Evolutionary conservation across 2,113 vertebrate species (phyloP), one percentile per base, ranked within the genome.

Genomic region (Nymphicus hollandicus): DNA sequence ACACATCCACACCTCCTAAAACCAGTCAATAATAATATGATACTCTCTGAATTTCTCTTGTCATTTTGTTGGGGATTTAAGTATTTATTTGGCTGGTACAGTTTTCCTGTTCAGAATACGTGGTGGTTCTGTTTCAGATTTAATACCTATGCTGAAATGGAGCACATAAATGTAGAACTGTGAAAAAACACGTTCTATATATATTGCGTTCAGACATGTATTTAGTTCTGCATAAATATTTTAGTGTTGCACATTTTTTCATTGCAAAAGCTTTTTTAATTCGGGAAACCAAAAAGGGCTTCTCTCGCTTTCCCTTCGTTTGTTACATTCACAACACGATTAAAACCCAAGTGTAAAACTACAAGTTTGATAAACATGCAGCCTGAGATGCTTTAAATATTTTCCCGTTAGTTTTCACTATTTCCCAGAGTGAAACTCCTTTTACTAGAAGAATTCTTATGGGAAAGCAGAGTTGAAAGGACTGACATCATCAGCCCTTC

Each of bases 391-490:
- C 91, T 97, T 97, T 79, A 83, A 92, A 94, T 97, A 94, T 94
- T 97, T 97, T 91, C 85, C 53, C 16, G 53, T 95, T 91, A 78
- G 89, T 96, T 95, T 94, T 93, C 97, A 31, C 94, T 77, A 69
- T 96, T 98, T 97, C 93, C 96, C 95, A 96, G 88, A 96, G 91
- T 72, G 94, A 94, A 96, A 96, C 91, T 97, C 91, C 86, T 97
- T 91, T 95, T 85, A 95, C 81, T 94, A 83, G 68, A 94, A 95
- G 89, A 96, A 60, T 97, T 97, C 90, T 97, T 96, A 96, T 96
- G 91, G 95, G 95, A 97, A 97, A 96, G 83, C 95, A 19, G 63
- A 84, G 86, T 97, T 92, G 95, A 96, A 96, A 97, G 93, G 68
- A 85, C 55, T 91, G 71, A 96, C 77, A 77, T 97, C 89, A 93